A percentile compares a stretch with the other conserved stretches of the same genome.
Conservation (phyloP, 2,113 vertebrate species). For the Austrofundulus limnaeus region DNA sequence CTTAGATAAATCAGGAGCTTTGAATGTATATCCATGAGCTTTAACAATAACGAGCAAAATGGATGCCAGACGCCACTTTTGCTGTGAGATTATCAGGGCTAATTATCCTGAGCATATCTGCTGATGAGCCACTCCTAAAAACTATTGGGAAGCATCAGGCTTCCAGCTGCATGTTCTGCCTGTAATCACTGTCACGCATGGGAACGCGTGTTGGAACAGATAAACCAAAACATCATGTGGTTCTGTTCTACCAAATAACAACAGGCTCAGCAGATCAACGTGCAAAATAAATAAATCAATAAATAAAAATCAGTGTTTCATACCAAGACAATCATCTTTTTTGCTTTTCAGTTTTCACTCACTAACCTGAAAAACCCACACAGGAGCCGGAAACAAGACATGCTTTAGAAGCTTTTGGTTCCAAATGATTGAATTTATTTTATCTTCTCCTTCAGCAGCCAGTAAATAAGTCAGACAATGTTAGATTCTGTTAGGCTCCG, state of each 20-base stretch:
- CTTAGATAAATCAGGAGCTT: constrained; percentile 13
- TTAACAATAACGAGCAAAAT: neutral
- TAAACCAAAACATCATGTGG: neutral
- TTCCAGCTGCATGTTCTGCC: neutral
- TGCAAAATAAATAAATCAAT: too few species aligned
- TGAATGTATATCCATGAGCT: constrained; percentile 23
- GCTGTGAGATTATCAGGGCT: constrained; percentile 8
- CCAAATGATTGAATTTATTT: too few species aligned
- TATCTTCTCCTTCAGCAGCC: too few species aligned
- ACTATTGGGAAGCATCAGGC: neutral
- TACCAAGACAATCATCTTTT: neutral
- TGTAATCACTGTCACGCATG: neutral
- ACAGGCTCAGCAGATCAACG: neutral
- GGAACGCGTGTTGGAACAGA: neutral
- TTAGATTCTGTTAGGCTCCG: too few species aligned
- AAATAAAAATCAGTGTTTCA: too few species aligned
- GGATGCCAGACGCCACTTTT: constrained; percentile 16
- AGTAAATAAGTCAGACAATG: too few species aligned
- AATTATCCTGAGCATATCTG: constrained; percentile 9
- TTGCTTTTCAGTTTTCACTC: neutral
- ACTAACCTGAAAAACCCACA: too few species aligned
- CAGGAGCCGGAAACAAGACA: too few species aligned
- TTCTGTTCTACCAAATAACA: neutral
- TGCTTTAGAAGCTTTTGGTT: too few species aligned
- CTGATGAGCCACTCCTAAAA: neutral